A percentile compares a stretch with the other conserved stretches of the same genome.
Conservation (phyloP, 53 echinoderm and acorn worm genomes). For the Holothuria scabra region DNA sequence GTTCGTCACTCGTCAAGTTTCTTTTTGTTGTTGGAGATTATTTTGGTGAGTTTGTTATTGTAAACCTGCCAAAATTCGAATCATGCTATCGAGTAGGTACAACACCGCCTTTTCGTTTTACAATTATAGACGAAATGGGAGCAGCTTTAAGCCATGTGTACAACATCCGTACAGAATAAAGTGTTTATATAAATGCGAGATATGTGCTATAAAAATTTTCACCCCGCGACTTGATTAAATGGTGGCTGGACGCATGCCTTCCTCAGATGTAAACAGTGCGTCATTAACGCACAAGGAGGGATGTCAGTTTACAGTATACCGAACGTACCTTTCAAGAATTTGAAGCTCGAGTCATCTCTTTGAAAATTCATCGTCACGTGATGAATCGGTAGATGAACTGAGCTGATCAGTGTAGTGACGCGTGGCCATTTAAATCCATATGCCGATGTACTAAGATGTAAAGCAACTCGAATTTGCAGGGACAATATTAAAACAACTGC, state of each 20-base stretch:
- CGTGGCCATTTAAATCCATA: too few species aligned
- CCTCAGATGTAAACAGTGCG: constrained; percentile 12
- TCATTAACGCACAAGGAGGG: constrained; percentile 30
- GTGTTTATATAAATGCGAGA: constrained; percentile 22
- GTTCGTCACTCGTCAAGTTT: too few species aligned
- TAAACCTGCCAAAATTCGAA: constrained; percentile 25
- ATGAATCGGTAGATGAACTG: too few species aligned
- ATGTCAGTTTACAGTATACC: constrained; percentile 31
- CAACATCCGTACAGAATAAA: too few species aligned
- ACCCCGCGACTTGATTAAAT: constrained; percentile 25
- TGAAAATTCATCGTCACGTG: too few species aligned
- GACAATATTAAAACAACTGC: constrained; percentile 5
- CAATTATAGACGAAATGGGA: too few species aligned
- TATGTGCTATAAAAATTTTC: constrained; percentile 3
- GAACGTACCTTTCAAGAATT: constrained; percentile 17
- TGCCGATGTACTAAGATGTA: background rate
- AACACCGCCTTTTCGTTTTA: too few species aligned
- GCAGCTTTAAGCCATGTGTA: too few species aligned
- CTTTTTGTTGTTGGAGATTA: too few species aligned
- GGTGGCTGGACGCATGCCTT: constrained; percentile 11
- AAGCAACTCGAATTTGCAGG: background rate
- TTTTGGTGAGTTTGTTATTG: constrained; percentile 28
- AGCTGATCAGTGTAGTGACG: too few species aligned
- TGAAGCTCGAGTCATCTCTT: background rate
- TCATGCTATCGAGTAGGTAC: background rate